Conservation (phyloP, 2,888 invertebrate species). For the Panzeria rudis region DNA sequence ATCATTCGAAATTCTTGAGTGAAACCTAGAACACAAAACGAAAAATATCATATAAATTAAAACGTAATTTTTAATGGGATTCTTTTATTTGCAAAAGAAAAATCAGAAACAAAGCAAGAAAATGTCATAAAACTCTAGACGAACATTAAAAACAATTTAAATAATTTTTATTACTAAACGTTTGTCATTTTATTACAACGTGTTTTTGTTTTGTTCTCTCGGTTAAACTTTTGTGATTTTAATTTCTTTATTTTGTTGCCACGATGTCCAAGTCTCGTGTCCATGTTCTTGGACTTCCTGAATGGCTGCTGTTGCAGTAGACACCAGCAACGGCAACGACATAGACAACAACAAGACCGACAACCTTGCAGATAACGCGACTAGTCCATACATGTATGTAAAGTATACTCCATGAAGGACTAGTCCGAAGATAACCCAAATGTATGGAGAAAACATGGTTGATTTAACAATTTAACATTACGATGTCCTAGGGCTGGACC, state of each 20-base stretch:
- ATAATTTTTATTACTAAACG: constrained; percentile 72
- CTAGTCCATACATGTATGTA: too few relatives aligned
- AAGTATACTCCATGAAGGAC: too few relatives aligned
- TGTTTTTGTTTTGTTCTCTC: constrained; percentile 19
- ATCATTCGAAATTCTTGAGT: constrained; percentile 56
- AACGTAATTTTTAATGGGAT: constrained; percentile 52
- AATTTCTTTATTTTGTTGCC: constrained; percentile 67
- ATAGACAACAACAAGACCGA: neutral
- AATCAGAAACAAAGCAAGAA: constrained; percentile 6
- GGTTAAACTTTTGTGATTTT: constrained; percentile 56
- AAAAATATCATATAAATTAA: constrained; percentile 58
- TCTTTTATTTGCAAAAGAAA: constrained; percentile 20
- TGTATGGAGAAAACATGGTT: too few relatives aligned
- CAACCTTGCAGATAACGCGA: too few relatives aligned
- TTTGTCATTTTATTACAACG: constrained; percentile 68
- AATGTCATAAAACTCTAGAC: constrained; percentile 51
- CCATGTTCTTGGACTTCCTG: constrained; percentile 54
- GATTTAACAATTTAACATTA: too few relatives aligned
- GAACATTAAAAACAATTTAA: constrained; percentile 68
- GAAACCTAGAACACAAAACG: constrained; percentile 20
- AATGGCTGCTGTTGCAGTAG: constrained; percentile 52
- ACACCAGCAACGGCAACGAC: constrained; percentile 18
- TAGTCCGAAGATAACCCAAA: too few relatives aligned
- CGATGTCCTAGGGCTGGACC: too few relatives aligned
- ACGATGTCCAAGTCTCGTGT: constrained; percentile 38